A percentile compares a stretch with the other conserved stretches of the same genome.
phyloP scores from a whole-genome alignment of 2,113 vertebrate genomes.

The Chlorodrepanis virens region DNA sequence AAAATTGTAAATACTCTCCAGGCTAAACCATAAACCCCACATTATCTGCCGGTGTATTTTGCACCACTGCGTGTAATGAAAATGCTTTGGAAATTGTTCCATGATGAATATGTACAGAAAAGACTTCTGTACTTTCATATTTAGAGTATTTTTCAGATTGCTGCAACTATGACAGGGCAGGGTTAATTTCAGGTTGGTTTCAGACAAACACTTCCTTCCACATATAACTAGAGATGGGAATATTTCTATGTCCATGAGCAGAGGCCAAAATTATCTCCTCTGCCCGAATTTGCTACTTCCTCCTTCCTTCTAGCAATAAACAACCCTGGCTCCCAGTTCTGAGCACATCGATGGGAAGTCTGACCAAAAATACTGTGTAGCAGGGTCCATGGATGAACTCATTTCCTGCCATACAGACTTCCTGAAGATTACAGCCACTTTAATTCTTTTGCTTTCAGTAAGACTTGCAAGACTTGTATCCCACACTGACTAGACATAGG shows the following conservation, averaged over 20 bases:
- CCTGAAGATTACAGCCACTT: background rate
- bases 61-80: background rate
- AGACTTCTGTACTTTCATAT: background rate
- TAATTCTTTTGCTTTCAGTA: background rate
- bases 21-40: background rate
- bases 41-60: background rate
- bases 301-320: constrained; percentile 18
- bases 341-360: background rate
- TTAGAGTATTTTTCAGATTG: background rate
- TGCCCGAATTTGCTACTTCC: background rate
- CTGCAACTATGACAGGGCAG: background rate
- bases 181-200: background rate
- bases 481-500: background rate
- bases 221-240: background rate
- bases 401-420: background rate
- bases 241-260: background rate
- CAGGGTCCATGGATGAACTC: rapidly evolving
- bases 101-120: background rate
- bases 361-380: background rate
- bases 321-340: background rate
- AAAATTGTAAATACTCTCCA: background rate
- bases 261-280: background rate
- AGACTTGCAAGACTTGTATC: background rate
- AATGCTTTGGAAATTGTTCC: background rate
- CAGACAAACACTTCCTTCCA: background rate